Evolutionary conservation across 2,888 invertebrate genomes (phyloP).

Genomic region (Drosophila anomalipes): DNA sequence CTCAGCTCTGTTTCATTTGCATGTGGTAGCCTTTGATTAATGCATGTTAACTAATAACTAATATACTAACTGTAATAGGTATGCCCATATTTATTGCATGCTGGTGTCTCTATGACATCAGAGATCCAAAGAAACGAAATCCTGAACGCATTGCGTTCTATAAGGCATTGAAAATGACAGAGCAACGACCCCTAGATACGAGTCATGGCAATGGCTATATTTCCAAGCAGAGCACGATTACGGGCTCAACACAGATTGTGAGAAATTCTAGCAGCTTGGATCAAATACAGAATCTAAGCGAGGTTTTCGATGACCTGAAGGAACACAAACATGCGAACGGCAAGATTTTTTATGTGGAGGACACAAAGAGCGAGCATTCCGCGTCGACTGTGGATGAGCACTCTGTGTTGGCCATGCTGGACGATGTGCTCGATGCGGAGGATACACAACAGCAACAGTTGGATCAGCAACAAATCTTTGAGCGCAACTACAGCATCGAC

Average conservation of each 20-base stretch:
- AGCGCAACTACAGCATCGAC: conserved; percentile 74
- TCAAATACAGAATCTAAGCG: conserved; percentile 80
- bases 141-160: conserved; percentile 69
- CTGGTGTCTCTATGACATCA: conserved; percentile 79
- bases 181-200: background rate
- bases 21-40: conserved; percentile 52
- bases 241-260: conserved; percentile 51
- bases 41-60: conserved; percentile 56
- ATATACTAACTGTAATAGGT: conserved; percentile 72
- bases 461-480: conserved; percentile 55
- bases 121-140: conserved; percentile 70
- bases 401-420: conserved; percentile 82
- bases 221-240: conserved; percentile 51
- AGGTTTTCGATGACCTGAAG: conserved; percentile 75
- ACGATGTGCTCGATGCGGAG: conserved; percentile 82
- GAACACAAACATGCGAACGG: conserved; percentile 82
- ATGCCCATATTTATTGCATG: conserved; percentile 82
- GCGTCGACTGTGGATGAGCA: conserved; percentile 73
- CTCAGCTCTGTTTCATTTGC: conserved; percentile 16
- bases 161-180: conserved; percentile 47
- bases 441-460: conserved; percentile 59
- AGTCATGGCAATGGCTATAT: conserved; percentile 25
- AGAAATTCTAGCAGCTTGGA: conserved; percentile 71
- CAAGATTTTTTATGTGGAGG: conserved; percentile 80
- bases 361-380: conserved; percentile 65